Percentiles rank a stretch among this genome's conserved stretches.
Conservation (phyloP, 2,797 vertebrate species). For the Falco naumanni region DNA sequence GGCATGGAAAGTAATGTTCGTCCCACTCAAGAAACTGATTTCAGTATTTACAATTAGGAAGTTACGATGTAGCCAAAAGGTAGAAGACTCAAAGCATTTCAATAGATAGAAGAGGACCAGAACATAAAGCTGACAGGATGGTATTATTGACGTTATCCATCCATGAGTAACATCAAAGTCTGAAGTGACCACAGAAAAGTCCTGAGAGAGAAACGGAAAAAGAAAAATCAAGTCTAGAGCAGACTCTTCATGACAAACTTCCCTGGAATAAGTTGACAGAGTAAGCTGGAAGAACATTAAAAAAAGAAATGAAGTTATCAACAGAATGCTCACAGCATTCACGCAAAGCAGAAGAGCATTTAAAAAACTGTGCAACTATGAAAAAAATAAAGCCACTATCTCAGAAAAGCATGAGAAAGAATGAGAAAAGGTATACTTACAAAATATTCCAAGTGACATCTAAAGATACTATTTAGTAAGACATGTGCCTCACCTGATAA, state of each 20-base stretch:
- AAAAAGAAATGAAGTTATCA: background rate
- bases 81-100: constrained; percentile 47
- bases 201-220: constrained; percentile 38
- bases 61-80: constrained; percentile 10
- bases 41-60: constrained; percentile 44
- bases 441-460: background rate
- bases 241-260: background rate
- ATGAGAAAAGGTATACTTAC: background rate
- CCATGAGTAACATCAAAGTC: constrained; percentile 24
- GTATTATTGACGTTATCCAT: constrained; percentile 28
- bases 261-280: background rate
- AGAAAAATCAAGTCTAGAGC: constrained; percentile 26
- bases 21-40: constrained; percentile 17
- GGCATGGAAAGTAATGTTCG: background rate
- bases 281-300: background rate
- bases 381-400: background rate
- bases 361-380: background rate
- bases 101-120: constrained; percentile 38
- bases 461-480: background rate
- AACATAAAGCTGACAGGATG: constrained; percentile 44
- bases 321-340: background rate
- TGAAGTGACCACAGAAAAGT: constrained; percentile 49
- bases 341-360: background rate
- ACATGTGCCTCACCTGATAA: background rate
- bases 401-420: background rate